These are phyloP conservation scores for Diuraphis noxia DNA, from an alignment of 1,140 invertebrate genomes.

Conservation along the genomic window DNA sequence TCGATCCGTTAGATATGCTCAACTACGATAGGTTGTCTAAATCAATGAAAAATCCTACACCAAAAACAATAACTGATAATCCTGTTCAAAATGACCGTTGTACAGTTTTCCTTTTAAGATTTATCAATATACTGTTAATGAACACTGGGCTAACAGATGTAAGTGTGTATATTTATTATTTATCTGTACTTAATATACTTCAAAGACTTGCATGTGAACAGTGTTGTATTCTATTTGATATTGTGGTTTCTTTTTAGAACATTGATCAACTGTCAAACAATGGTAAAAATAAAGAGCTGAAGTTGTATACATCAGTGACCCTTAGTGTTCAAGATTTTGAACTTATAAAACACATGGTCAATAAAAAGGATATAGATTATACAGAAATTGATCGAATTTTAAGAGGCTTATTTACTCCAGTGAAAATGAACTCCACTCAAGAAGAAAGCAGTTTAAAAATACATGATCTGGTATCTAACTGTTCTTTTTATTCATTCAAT, in stretches of 20 bases:
- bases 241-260: background rate
- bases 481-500: background rate
- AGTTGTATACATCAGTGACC: background rate
- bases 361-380: conserved; percentile 7
- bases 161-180: background rate
- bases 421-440: background rate
- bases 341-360: background rate
- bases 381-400: conserved; percentile 39
- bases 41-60: conserved; percentile 1
- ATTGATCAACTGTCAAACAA: background rate
- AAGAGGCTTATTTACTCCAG: background rate
- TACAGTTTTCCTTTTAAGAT: conserved; percentile 13
- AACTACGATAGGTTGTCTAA: conserved; percentile 18
- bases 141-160: conserved; percentile 17
- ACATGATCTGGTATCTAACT: background rate
- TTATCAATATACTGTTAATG: conserved; percentile 25
- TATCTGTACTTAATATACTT: background rate
- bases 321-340: conserved; percentile 9
- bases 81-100: background rate
- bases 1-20: conserved; percentile 31
- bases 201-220: background rate
- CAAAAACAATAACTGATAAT: background rate
- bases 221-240: background rate
- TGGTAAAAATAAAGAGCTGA: background rate
- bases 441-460: too few relatives aligned